These are phyloP conservation scores for Palloptera scutellata DNA, from an alignment of 2,888 invertebrate species.

Conservation along the genomic window DNA sequence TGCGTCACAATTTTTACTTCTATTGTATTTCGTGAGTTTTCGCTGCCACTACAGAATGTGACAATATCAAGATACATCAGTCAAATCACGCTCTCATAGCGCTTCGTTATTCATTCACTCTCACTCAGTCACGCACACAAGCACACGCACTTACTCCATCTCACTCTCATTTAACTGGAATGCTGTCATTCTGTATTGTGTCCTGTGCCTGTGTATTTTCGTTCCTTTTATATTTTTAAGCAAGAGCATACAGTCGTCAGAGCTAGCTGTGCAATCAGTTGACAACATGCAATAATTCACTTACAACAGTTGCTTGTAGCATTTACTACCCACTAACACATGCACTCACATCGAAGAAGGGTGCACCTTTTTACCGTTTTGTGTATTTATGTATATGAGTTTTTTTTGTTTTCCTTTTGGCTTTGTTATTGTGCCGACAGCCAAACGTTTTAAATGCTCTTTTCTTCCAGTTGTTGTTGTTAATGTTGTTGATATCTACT, in stretches of 20 bases:
- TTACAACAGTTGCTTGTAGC: conserved; percentile 37
- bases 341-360: not conserved
- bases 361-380: conserved; percentile 24
- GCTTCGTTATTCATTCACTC: not conserved
- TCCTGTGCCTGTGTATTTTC: no score
- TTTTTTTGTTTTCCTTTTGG: conserved; percentile 10
- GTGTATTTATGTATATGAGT: not conserved
- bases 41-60: conserved; percentile 16
- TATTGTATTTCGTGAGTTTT: not conserved
- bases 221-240: no score
- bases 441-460: conserved; percentile 5
- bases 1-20: conserved; percentile 28
- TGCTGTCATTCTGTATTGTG: no score
- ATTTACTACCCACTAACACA: conserved; percentile 14
- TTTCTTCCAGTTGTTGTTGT: not conserved
- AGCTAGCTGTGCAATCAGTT: conserved; percentile 37
- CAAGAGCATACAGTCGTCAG: conserved; percentile 17
- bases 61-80: conserved; percentile 23
- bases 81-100: conserved; percentile 18
- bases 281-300: conserved; percentile 48
- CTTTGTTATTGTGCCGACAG: conserved; percentile 16
- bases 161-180: no score
- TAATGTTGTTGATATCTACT: not conserved
- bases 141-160: not conserved
- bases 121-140: not conserved